A percentile compares a stretch with the other conserved stretches of the same genome.
phyloP scores from a whole-genome alignment of 1,140 invertebrate genomes.

The Coptotermes formosanus region DNA sequence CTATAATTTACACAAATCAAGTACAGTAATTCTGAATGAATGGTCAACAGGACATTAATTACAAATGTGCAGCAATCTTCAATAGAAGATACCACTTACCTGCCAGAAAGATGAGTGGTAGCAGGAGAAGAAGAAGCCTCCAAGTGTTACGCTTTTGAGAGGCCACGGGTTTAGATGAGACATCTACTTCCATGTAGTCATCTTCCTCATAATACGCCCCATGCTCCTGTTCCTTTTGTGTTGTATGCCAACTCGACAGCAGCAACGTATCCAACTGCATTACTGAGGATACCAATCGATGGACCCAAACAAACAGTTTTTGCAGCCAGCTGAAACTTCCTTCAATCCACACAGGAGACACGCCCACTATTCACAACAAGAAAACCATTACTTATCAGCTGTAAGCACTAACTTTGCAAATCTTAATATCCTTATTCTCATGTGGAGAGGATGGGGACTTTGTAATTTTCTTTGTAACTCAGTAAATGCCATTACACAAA shows the following conservation, averaged over 20 bases:
- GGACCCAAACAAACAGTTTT: not conserved
- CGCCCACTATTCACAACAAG: not conserved
- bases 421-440: no score
- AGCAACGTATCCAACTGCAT: not conserved
- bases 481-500: no score
- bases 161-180: not conserved
- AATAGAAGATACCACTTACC: not conserved
- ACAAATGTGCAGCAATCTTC: not conserved
- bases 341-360: not conserved
- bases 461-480: no score
- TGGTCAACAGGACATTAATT: not conserved
- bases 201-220: not conserved
- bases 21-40: not conserved
- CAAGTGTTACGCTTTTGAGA: not conserved
- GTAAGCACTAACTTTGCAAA: not conserved
- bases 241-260: not conserved
- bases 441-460: no score
- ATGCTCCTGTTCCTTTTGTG: not conserved
- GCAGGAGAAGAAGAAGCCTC: not conserved
- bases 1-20: not conserved
- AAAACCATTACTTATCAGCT: not conserved
- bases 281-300: not conserved
- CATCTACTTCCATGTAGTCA: not conserved
- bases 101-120: not conserved
- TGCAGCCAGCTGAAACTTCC: not conserved